Percentiles rank a stretch among this genome's conserved stretches.
Conservation (phyloP, 2,113 vertebrate species). For the Thinocorus orbignyianus region DNA sequence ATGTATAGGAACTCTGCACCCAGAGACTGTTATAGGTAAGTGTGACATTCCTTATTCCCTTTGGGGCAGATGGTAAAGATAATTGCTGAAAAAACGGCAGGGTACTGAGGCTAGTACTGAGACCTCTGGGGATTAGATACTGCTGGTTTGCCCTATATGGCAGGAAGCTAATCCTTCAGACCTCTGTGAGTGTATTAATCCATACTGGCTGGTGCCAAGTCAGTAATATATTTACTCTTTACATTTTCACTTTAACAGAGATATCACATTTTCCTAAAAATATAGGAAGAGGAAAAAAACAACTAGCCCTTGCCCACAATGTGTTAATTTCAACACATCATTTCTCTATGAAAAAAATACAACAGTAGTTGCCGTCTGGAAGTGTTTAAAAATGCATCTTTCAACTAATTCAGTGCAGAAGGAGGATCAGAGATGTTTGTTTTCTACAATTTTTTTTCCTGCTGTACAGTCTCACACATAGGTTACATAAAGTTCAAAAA, state of each 20-base stretch:
- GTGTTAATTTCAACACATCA: not conserved
- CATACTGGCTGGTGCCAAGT: not conserved
- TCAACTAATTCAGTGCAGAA: not conserved
- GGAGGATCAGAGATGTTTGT: not conserved
- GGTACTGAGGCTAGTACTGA: not conserved
- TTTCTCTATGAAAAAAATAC: not conserved
- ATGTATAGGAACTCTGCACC: not conserved
- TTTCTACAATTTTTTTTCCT: not conserved
- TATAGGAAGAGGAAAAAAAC: not conserved
- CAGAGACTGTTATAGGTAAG: not conserved
- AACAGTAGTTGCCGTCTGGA: not conserved
- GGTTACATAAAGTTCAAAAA: not conserved
- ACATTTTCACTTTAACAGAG: not conserved
- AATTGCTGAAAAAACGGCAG: not conserved
- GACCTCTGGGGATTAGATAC: not conserved
- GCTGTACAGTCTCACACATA: not conserved
- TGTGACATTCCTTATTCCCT: not conserved
- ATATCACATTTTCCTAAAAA: not conserved
- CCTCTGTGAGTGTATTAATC: not conserved
- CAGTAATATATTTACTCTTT: not conserved
- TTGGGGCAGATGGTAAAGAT: not conserved
- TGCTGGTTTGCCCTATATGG: not conserved
- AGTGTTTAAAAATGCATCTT: not conserved
- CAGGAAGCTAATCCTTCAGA: not conserved
- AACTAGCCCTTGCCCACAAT: not conserved